Conservation (phyloP, 2,888 invertebrate species). For the Aspidiotus destructor region DNA sequence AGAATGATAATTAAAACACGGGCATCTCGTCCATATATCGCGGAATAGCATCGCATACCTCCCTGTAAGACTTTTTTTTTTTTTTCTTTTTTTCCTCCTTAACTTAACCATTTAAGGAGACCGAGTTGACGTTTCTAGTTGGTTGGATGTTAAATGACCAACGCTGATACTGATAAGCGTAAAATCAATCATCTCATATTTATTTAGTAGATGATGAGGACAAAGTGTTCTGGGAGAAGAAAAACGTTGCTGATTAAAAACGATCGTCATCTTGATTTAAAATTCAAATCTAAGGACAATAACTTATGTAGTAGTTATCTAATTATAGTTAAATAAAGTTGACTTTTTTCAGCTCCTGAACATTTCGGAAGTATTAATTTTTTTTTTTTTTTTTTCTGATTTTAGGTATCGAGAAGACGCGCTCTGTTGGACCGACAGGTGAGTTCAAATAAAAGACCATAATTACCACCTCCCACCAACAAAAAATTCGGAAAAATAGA, state of each 20-base stretch:
- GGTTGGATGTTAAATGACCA: conserved; percentile 26
- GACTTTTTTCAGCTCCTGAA: background rate
- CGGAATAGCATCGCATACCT: conserved; percentile 33
- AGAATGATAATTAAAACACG: conserved; percentile 33
- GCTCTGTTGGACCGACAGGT: conserved; percentile 83
- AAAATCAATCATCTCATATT: conserved; percentile 29
- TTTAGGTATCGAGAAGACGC: conserved; percentile 80
- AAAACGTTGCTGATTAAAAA: background rate
- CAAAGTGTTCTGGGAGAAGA: background rate
- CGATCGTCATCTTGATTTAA: background rate
- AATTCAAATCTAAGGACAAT: background rate
- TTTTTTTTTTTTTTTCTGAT: conserved; percentile 41
- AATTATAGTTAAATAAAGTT: background rate
- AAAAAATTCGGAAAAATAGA: too few relatives aligned
- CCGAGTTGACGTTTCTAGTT: conserved; percentile 21
- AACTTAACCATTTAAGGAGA: conserved; percentile 31
- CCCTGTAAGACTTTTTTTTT: conserved; percentile 28
- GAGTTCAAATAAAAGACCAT: conserved; percentile 41
- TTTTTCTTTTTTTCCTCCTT: conserved; percentile 5
- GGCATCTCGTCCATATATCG: conserved; percentile 33
- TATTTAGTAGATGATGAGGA: background rate
- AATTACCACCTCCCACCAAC: too few relatives aligned
- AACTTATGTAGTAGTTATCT: background rate
- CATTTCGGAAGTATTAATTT: background rate
- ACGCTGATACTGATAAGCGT: conserved; percentile 25